phyloP scores from a whole-genome alignment of 2,113 vertebrate species.

The Brachirus orientalis region DNA sequence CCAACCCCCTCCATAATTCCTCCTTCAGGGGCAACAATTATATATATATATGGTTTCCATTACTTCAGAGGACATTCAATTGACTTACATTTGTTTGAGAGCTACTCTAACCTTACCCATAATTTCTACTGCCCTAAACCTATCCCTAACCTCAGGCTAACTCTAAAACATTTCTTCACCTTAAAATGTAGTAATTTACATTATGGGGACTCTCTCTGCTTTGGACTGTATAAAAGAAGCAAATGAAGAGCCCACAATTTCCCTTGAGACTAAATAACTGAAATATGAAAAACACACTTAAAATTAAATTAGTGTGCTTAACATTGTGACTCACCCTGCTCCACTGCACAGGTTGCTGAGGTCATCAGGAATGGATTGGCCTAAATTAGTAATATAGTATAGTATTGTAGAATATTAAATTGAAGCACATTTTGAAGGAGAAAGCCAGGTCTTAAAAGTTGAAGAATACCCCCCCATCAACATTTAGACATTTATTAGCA shows the following conservation, averaged over 20 bases:
- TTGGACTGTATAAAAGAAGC: background rate
- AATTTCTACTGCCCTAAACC: no score
- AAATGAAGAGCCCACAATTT: conserved; percentile 26
- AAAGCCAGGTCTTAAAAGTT: conserved; percentile 6
- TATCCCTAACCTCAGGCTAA: no score
- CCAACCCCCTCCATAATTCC: no score
- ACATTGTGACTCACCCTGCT: conserved; percentile 15
- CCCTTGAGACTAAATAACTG: conserved; percentile 32
- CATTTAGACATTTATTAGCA: background rate
- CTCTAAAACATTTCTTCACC: no score
- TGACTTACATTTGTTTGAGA: no score
- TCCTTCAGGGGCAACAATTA: no score
- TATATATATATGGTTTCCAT: no score
- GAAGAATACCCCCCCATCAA: background rate
- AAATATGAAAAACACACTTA: conserved; percentile 45
- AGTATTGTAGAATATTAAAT: conserved; percentile 34
- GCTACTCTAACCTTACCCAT: no score
- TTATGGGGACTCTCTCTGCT: no score
- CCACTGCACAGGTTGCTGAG: conserved; percentile 13
- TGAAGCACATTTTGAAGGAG: conserved; percentile 10
- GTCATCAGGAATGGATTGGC: conserved; percentile 37
- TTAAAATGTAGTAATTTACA: no score
- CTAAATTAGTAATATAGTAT: conserved; percentile 25
- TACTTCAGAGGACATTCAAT: no score
- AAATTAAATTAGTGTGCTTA: conserved; percentile 35